Base-by-base conservation (phyloP, 1,140 invertebrate genomes). In the Euura saliciscinereae region DNA sequence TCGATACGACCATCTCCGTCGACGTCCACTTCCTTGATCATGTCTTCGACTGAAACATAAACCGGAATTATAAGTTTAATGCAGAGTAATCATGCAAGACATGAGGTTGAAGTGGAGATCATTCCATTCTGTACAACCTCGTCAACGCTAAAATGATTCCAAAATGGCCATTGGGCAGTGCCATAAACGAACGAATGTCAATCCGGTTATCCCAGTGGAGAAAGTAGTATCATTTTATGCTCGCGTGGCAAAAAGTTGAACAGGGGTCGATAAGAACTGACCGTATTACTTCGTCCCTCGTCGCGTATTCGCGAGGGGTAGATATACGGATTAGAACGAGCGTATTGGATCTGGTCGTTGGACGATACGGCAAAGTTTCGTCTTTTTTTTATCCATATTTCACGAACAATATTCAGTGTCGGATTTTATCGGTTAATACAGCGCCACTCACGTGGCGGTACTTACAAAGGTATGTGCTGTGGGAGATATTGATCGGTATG, bases 11-110 rank as follows among this genome's bases (percentile, higher is more conserved):
- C 95, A 83, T 96, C 95, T 4, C 95, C 95, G 82, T 97, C 94
- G 10, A 96, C 94, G 83, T 97, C 95, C 4, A 96, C 95, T 88
- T 96, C 95, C 84, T 95, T 95, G 78, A 96, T 97, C 95, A 97
- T 97, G 80, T 96, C 95, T 86, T 97, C 95, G 84, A 97, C 95
- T 96, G 88, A 65, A 93, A 90, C 76, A 79, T 75, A 28, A 28
- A 28, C 28, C 28, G 28, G 28, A 28, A 28, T 28, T 28, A 28
- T 28, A 28, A 28, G 28, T 28, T 28, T 28, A 28, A 28, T 28
- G 28, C 28, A 28, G 28, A 28, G 28, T 28, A 28, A 28, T 28
- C 28, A 28, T 1, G 28, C 28, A 28, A 28, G 28, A 28, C 28
- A 28, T 28, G 28, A 28, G 28, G 28, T 28, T 28, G 28, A 28